Percentiles rank a stretch among this genome's conserved stretches.
phyloP scores from a whole-genome alignment of 2,888 invertebrate genomes.

The Drosophila neonasuta region DNA sequence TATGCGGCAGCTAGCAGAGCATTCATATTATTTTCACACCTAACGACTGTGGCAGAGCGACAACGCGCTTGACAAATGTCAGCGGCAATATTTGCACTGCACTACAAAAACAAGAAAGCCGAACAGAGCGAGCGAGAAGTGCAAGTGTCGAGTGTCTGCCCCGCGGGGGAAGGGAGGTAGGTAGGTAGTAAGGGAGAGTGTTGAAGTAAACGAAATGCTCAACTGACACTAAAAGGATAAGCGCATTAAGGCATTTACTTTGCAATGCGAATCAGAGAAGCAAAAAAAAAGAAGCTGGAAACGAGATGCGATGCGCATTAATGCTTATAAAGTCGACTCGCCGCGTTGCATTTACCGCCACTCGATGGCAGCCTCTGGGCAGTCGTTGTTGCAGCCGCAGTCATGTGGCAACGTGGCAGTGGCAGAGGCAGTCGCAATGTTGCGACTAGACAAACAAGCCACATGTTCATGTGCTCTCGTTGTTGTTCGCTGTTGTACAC shows the following conservation, averaged over 20 bases:
- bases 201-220: slow-evolving; percentile 52
- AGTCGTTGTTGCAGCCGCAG: slow-evolving; percentile 22
- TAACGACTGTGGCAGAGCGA: slow-evolving; percentile 49
- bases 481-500: slow-evolving; percentile 31
- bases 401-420: slow-evolving; percentile 7
- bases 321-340: slow-evolving; percentile 45
- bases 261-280: slow-evolving; percentile 57
- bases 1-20: slow-evolving; percentile 46
- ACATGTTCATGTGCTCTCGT: slow-evolving; percentile 52
- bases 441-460: slow-evolving; percentile 59
- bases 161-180: background rate
- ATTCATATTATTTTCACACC: slow-evolving; percentile 72
- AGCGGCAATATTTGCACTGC: slow-evolving; percentile 67
- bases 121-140: slow-evolving; percentile 1
- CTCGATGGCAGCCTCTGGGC: slow-evolving; percentile 45
- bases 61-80: slow-evolving; percentile 55
- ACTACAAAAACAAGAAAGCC: slow-evolving; percentile 50
- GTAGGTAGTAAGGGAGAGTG: slow-evolving; percentile 3
- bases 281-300: background rate
- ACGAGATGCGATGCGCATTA: slow-evolving; percentile 22
- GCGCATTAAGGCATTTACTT: slow-evolving; percentile 75
- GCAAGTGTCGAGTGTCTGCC: background rate
- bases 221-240: slow-evolving; percentile 72
- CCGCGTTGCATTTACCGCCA: slow-evolving; percentile 6
- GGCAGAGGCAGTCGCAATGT: slow-evolving; percentile 8